phyloP scores from a whole-genome alignment of 2,113 vertebrate genomes.

The Coturnix japonica region DNA sequence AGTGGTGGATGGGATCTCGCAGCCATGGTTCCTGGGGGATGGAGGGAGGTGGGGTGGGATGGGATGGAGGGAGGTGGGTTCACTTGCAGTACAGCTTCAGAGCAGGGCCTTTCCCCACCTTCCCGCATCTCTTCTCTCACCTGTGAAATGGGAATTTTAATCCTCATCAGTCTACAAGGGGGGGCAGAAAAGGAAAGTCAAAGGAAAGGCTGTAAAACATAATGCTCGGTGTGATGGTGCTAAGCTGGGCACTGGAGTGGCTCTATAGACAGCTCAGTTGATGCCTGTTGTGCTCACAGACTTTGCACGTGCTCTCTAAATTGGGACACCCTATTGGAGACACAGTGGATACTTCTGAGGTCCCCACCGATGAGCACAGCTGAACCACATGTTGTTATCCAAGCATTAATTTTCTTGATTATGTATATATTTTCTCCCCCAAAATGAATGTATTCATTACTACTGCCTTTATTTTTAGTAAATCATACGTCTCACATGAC shows the following conservation, averaged over 20 bases:
- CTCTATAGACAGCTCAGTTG: slow-evolving; percentile 12
- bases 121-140: slow-evolving; percentile 28
- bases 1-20: neutral
- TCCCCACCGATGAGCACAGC: neutral
- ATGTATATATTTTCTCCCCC: too few relatives aligned
- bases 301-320: neutral
- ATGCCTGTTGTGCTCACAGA: neutral
- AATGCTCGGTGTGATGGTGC: neutral
- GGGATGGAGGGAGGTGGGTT: neutral
- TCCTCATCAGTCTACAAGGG: slow-evolving; percentile 13
- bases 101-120: neutral
- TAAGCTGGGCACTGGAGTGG: neutral
- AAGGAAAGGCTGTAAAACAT: neutral
- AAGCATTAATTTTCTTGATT: neutral
- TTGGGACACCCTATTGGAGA: neutral
- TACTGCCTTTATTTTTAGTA: neutral
- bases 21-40: neutral
- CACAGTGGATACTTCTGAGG: neutral
- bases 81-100: neutral
- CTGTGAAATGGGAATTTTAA: slow-evolving; percentile 58
- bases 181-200: neutral
- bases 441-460: neutral
- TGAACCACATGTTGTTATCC: neutral
- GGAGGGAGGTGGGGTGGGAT: neutral
- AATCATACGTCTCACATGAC: neutral